A percentile compares a stretch with the other conserved stretches of the same genome.
Evolutionary conservation across 2,113 vertebrate genomes (phyloP).

Genomic region (Sceloporus tristichus): DNA sequence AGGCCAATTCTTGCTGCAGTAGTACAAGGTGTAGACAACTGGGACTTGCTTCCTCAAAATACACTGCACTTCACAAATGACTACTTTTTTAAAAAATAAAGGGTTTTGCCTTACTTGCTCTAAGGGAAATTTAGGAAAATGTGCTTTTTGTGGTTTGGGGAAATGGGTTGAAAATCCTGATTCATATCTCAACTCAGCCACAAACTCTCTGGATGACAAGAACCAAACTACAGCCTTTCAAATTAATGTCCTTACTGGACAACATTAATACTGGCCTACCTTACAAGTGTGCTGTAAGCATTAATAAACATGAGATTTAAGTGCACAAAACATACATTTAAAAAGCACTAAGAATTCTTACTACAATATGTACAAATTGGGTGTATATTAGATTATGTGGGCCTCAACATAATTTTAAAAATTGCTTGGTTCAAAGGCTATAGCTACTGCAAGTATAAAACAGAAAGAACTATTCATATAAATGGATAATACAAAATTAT

Average conservation of each 20-base stretch:
- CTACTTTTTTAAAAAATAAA: background rate
- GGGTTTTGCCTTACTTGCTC: background rate
- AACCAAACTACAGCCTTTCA: background rate
- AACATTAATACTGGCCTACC: slow-evolving; percentile 25
- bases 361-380: background rate
- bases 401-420: background rate
- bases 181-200: background rate
- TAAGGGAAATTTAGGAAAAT: background rate
- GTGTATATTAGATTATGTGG: no score
- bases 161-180: background rate
- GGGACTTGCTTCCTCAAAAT: no score
- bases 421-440: background rate
- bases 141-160: background rate
- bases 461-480: background rate
- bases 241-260: background rate
- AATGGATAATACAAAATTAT: background rate
- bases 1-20: no score
- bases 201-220: no score
- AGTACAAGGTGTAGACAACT: no score
- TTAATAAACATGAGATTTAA: slow-evolving; percentile 15
- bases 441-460: slow-evolving; percentile 17
- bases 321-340: background rate
- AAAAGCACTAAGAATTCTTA: slow-evolving; percentile 13
- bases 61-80: no score
- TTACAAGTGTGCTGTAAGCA: slow-evolving; percentile 18